Evolutionary conservation across 2,113 vertebrate species (phyloP).

Genomic region (Physeter macrocephalus): DNA sequence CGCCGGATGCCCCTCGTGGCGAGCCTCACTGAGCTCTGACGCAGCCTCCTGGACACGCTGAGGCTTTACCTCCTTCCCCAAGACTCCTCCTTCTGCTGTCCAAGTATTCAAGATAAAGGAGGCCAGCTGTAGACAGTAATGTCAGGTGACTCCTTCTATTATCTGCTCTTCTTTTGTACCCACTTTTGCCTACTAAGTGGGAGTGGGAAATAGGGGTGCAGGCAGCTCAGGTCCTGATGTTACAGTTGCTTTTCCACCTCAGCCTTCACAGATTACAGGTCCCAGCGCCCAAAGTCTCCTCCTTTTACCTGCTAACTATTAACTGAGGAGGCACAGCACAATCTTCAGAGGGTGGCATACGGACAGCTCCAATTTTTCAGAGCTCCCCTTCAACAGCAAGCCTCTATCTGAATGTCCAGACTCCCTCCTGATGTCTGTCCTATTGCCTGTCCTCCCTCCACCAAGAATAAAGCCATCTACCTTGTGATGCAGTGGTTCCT

Average conservation of each 20-base stretch:
- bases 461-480: neutral
- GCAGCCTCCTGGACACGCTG: neutral
- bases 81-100: neutral
- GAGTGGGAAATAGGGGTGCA: rapidly evolving
- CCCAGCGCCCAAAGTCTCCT: too few species aligned
- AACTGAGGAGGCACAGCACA: neutral
- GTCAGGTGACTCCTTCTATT: neutral
- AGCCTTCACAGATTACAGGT: neutral
- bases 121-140: neutral
- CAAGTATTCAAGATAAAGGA: neutral
- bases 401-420: neutral
- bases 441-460: neutral
- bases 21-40: neutral
- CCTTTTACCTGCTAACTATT: neutral
- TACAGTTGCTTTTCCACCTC: neutral
- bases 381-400: neutral
- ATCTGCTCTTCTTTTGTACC: neutral
- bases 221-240: neutral
- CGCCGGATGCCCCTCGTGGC: rapidly evolving
- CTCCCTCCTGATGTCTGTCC: too few species aligned
- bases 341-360: neutral
- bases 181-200: neutral
- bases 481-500: rapidly evolving
- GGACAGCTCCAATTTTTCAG: neutral
- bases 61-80: neutral